Evolutionary conservation across 2,113 vertebrate species (phyloP).

Genomic region (Riparia riparia): DNA sequence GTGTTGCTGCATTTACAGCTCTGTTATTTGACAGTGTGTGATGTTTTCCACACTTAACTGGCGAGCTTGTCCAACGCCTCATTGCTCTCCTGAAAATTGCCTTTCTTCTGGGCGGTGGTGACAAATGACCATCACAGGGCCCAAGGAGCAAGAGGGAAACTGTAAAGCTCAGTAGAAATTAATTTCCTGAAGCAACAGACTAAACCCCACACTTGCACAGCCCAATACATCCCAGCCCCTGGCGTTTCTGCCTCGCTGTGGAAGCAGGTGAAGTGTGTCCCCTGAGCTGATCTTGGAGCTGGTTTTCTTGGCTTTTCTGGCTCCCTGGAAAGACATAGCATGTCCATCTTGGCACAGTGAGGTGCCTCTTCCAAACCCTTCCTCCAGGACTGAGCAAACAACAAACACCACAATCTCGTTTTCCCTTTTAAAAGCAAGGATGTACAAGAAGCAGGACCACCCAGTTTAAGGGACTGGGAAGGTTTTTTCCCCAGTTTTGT

Average conservation of each 20-base stretch:
- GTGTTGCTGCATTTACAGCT: background rate
- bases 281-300: background rate
- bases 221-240: background rate
- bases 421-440: background rate
- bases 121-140: conserved; percentile 27
- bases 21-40: background rate
- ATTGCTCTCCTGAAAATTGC: background rate
- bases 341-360: background rate
- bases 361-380: background rate
- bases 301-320: background rate
- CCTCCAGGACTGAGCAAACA: background rate
- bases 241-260: background rate
- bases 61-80: conserved; percentile 50
- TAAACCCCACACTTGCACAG: background rate
- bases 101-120: background rate
- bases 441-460: background rate
- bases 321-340: background rate
- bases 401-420: accelerated
- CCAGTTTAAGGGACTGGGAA: accelerated
- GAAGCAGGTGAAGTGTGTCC: background rate
- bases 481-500: background rate
- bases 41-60: conserved; percentile 23
- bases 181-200: conserved; percentile 1
- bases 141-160: background rate
- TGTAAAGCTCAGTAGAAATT: background rate